Evolutionary conservation across 2,888 invertebrate species (phyloP).

Genomic region (Isotomurus palustris): DNA sequence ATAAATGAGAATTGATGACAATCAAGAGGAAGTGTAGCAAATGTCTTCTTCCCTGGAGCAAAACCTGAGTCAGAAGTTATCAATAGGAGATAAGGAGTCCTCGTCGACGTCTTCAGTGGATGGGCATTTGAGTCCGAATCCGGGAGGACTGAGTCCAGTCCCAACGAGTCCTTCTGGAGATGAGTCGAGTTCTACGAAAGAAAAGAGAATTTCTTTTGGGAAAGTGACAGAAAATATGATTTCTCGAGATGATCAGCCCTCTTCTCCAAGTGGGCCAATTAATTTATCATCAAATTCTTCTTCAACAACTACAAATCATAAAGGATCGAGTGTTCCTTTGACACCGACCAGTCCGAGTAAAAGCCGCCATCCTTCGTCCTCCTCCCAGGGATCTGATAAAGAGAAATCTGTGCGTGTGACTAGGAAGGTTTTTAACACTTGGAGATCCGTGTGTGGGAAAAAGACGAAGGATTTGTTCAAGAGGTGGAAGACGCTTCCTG

Average conservation of each 20-base stretch:
- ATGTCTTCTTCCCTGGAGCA: conserved; percentile 25
- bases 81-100: conserved; percentile 19
- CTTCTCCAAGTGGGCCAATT: background rate
- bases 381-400: conserved; percentile 28
- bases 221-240: conserved; percentile 2
- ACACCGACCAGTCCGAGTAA: conserved; percentile 24
- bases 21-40: background rate
- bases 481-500: conserved; percentile 44
- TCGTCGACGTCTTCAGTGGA: conserved; percentile 4
- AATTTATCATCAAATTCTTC: conserved; percentile 6
- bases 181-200: conserved; percentile 2
- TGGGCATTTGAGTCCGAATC: background rate
- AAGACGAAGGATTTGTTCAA: conserved; percentile 65
- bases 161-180: background rate
- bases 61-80: conserved; percentile 19
- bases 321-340: conserved; percentile 6
- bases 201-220: conserved; percentile 12
- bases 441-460: conserved; percentile 65
- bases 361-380: conserved; percentile 23
- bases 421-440: conserved; percentile 63
- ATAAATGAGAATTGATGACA: conserved; percentile 7
- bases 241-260: background rate
- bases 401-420: conserved; percentile 52
- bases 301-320: background rate
- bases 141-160: background rate